A percentile compares a stretch with the other conserved stretches of the same genome.
Evolutionary conservation across 37 sponge, comb jelly and placozoan species (phyloP).

Genomic region (Beroe forskalii): DNA sequence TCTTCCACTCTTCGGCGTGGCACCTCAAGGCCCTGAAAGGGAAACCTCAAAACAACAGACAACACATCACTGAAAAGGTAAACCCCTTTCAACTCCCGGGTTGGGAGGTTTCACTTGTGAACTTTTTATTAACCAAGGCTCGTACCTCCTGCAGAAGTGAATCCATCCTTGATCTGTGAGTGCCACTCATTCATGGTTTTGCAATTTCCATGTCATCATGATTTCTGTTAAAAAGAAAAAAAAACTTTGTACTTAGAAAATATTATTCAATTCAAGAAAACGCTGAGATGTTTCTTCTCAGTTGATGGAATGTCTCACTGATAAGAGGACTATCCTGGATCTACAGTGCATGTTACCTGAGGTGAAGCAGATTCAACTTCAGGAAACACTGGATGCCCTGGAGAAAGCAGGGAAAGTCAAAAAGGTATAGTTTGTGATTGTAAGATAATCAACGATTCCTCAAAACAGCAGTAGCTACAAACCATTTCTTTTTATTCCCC

Average conservation of each 20-base stretch:
- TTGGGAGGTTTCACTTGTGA: no score
- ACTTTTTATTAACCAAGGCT: no score
- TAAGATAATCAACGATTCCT: not conserved
- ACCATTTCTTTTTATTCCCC: no score
- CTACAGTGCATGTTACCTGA: conserved; percentile 51
- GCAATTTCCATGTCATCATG: no score
- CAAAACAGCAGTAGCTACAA: no score
- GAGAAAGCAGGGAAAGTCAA: conserved; percentile 34
- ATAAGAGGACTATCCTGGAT: conserved; percentile 25
- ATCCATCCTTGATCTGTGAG: no score
- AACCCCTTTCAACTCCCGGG: no score
- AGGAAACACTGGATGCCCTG: conserved; percentile 22
- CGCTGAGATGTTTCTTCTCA: not conserved
- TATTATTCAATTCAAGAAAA: no score
- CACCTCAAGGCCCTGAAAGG: not conserved
- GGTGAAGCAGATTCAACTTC: not conserved
- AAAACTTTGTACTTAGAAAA: no score
- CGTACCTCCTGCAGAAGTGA: no score
- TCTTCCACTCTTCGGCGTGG: conserved; percentile 22
- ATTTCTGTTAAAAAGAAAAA: no score
- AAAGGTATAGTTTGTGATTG: not conserved
- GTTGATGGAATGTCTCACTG: conserved; percentile 1
- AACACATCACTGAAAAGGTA: conserved; percentile 52
- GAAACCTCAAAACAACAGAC: not conserved
- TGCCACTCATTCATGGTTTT: no score